Percentiles rank a stretch among this genome's conserved stretches.
phyloP scores from a whole-genome alignment of 1,140 invertebrate genomes.

The Sarcophaga bullata region DNA sequence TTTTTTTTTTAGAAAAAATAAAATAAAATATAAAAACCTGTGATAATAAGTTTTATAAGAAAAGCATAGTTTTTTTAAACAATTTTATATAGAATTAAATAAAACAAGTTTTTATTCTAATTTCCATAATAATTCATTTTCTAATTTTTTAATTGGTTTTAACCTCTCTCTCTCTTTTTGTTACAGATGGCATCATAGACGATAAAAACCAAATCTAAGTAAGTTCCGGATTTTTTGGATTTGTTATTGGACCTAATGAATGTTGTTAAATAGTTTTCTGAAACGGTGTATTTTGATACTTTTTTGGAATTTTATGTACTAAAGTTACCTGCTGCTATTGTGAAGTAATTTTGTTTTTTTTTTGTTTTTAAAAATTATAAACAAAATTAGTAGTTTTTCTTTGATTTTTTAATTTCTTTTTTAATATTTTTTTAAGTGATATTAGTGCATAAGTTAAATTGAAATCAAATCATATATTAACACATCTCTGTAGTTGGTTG shows the following conservation, averaged over 20 bases:
- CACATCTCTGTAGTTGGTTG: neutral
- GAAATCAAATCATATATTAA: neutral
- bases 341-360: no score
- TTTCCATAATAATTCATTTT: no score
- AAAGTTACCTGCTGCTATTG: neutral
- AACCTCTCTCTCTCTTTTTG: neutral
- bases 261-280: neutral
- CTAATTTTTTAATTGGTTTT: neutral
- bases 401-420: no score
- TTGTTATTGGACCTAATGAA: neutral
- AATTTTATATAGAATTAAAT: neutral
- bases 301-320: neutral
- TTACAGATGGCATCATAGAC: conserved; percentile 45
- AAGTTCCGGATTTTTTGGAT: no score
- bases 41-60: no score
- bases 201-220: no score
- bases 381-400: neutral
- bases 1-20: no score
- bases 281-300: neutral
- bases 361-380: neutral
- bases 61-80: neutral
- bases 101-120: neutral
- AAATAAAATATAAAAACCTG: no score
- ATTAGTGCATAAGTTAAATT: conserved; percentile 17
- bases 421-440: conserved; percentile 23